Evolutionary conservation across 2,113 vertebrate genomes (phyloP), one percentile per base, ranked within the genome.

Genomic region (Pseudolaguvia tuberculata): DNA sequence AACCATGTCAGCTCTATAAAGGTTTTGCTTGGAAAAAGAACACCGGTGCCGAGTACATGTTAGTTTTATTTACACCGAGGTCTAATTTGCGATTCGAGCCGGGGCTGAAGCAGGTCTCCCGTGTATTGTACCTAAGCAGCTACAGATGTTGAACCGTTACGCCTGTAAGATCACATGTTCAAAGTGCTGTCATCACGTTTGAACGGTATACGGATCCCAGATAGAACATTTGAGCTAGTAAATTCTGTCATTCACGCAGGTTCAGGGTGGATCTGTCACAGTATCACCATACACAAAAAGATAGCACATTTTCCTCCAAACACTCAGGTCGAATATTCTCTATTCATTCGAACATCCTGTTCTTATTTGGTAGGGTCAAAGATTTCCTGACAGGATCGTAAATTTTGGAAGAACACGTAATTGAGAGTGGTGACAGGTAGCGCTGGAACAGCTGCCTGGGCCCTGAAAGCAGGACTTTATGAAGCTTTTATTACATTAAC

Each of bases 321-420:
- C 76, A 81, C 62, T 67, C 56, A 27, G 70, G 76, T 69, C 76
- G 47, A 76, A 68, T 57, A 81, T 81, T 81, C 75, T 71, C 71
- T 42, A n/a, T 42, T 74, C 76, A 68, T 65, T 17, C 35, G 2
- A 35, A 82, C 79, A 78, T 83, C 70, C 79, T 70, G 66, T 75
- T 77, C 79, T 85, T 68, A 78, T 86, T 84, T 83, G 80, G 79
- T 70, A 79, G 82, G 71, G 80, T 77, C 67, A 50, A 48, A 75
- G 80, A 78, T 70, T 83, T 86, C 79, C 70, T 84, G 84, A 83
- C 73, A 86, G 75, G 76, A 61, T 73, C 79, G 80, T 81, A 82
- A 83, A 83, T 85, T 82, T 72, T 82, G 67, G 80, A 50, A 70
- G 78, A 83, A 84, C 82, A 73, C 75, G 50, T 83, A 76, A 83